Evolutionary conservation across 2,888 invertebrate species (phyloP), one percentile per base, ranked within the genome.

Genomic region (Protodeltote pygarga): DNA sequence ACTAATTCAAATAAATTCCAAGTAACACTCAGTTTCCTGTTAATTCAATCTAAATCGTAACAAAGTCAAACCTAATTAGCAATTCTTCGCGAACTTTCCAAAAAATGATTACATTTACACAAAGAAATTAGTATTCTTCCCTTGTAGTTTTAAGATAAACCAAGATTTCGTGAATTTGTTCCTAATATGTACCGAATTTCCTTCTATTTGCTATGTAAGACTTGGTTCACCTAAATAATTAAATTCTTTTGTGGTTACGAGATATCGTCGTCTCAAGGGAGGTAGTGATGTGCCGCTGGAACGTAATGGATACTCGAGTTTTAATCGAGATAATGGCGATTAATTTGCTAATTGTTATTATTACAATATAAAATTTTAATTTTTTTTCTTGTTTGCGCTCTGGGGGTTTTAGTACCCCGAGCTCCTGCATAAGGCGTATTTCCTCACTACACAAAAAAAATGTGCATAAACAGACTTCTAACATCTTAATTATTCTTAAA

Each of bases 181-280:
- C 37, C 57, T 60, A 65, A 65, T 65, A 57, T 51, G 61, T 55
- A 65, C 62, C 29, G 41, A 60, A 60, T 41, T 68, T 65, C 45
- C 42, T 55, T 69, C 69, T 69, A 69, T 65, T 61, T 53, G 27
- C 62, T 15, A 39, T 52, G 42, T 64, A 35, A 54, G 41, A 51
- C 31, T 44, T 42, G 23, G 33, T 51, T 47, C 46, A 52, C 70
- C 41, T 65, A 69, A 47, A 65, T 65, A 65, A 69, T 65, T 65
- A 65, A 65, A 65, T 65, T 69, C 55, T 69, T 66, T 69, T 60
- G 62, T 60, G 57, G 51, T 33, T 29, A 41, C 54, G 45, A 59
- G 50, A 51, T 28, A 54, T 45, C 42, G 32, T 21, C 14, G 32
- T 24, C 53, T 32, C 46, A 31, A 16, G 45, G 42, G 53, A 49